Conservation (phyloP, 2,113 vertebrate species). For the Pavo muticus region DNA sequence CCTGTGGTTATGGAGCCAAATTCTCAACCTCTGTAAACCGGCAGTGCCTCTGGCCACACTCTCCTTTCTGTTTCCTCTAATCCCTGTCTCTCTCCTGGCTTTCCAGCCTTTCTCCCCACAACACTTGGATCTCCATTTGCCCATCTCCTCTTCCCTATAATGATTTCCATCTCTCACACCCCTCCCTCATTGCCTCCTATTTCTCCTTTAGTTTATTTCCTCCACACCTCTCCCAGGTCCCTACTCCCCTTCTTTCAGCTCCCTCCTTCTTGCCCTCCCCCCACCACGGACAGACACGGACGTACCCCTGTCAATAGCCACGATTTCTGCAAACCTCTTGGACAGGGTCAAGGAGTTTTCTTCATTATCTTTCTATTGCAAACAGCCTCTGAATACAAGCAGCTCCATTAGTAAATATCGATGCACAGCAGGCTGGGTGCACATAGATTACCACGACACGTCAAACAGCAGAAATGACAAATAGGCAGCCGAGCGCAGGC, state of each 20-base stretch:
- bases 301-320: neutral
- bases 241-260: neutral
- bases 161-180: too few species aligned
- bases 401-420: slow-evolving; percentile 74
- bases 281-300: neutral
- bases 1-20: neutral
- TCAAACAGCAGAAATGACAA: slow-evolving; percentile 68
- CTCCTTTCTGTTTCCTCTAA: neutral
- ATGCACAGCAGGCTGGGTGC: slow-evolving; percentile 62
- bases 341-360: slow-evolving; percentile 63
- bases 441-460: slow-evolving; percentile 42
- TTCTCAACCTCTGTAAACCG: neutral
- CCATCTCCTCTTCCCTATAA: neutral
- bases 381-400: slow-evolving; percentile 59
- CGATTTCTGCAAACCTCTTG: slow-evolving; percentile 51
- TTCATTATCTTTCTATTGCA: slow-evolving; percentile 69
- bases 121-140: neutral
- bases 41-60: neutral
- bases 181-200: neutral
- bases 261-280: neutral
- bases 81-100: neutral
- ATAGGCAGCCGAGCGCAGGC: slow-evolving; percentile 41
- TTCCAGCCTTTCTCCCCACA: neutral
- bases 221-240: neutral
- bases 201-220: neutral